These are phyloP conservation scores for Trachurus trachurus DNA, from an alignment of 2,797 vertebrate genomes.

Conservation along the genomic window DNA sequence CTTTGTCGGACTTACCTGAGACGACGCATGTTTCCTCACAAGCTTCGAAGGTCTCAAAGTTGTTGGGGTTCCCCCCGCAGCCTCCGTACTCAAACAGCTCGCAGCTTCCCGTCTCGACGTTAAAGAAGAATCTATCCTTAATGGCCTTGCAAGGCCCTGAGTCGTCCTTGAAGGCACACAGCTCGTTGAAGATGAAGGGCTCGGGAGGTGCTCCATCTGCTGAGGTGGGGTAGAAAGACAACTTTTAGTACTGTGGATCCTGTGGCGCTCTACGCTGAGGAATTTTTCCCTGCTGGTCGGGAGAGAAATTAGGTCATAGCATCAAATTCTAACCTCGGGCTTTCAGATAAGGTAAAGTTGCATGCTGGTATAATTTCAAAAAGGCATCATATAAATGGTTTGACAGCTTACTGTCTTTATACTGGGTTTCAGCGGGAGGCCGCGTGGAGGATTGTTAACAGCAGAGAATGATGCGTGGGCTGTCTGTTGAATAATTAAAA, in stretches of 20 bases:
- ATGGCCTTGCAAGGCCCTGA: conserved; percentile 90
- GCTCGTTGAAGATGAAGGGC: conserved; percentile 82
- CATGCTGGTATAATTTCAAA: conserved; percentile 49
- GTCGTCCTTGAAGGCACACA: conserved; percentile 89
- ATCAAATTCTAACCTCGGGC: conserved; percentile 61
- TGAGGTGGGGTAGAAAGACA: conserved; percentile 35
- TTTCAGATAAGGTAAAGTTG: conserved; percentile 55
- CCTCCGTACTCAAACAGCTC: conserved; percentile 91
- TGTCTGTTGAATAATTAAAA: conserved; percentile 17
- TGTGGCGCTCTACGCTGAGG: conserved; percentile 2
- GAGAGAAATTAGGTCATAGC: conserved; percentile 58
- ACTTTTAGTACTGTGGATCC: conserved; percentile 39
- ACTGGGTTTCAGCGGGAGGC: neutral
- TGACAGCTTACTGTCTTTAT: conserved; percentile 48
- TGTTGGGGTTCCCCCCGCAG: conserved; percentile 92
- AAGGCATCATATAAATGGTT: conserved; percentile 40
- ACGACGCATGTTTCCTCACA: conserved; percentile 88
- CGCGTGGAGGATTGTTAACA: conserved; percentile 1
- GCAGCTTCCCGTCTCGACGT: conserved; percentile 84
- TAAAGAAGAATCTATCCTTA: conserved; percentile 87
- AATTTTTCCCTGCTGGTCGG: neutral
- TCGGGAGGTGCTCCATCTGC: conserved; percentile 68
- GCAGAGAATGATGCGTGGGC: conserved; percentile 12
- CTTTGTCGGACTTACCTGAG: conserved; percentile 82
- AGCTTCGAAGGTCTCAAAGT: conserved; percentile 86